Evolutionary conservation across 2,797 vertebrate genomes (phyloP).

Genomic region (Coccyzus lansbergi): DNA sequence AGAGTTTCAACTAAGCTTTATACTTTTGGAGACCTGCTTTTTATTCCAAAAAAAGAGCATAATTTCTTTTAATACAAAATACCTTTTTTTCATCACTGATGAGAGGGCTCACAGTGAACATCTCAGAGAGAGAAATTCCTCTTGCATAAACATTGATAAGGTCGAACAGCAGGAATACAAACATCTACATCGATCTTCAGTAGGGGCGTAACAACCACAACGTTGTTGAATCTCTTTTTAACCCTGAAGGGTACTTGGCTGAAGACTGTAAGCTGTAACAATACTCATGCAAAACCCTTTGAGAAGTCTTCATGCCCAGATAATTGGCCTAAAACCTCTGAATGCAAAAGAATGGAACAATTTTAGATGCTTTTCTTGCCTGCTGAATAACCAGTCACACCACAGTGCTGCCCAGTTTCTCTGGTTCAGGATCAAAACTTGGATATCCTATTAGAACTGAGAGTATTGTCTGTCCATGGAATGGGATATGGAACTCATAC

Average conservation of each 20-base stretch:
- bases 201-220: neutral
- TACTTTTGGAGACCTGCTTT: neutral
- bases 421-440: neutral
- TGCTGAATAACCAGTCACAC: neutral
- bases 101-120: neutral
- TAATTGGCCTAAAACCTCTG: neutral
- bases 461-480: neutral
- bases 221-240: neutral
- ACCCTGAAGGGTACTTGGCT: neutral
- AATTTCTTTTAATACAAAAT: neutral
- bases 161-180: neutral
- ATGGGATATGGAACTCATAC: neutral
- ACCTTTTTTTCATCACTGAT: neutral
- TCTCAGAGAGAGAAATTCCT: neutral
- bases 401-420: neutral
- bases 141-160: neutral
- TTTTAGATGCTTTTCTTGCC: neutral
- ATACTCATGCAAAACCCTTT: neutral
- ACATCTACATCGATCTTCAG: neutral
- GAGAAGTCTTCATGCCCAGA: neutral
- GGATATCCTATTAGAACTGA: neutral
- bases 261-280: neutral
- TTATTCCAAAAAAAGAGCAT: neutral
- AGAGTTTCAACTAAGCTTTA: neutral
- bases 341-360: neutral